These are phyloP conservation scores for Poeciliopsis occidentalis DNA, from an alignment of 2,113 vertebrate genomes.

Conservation along the genomic window DNA sequence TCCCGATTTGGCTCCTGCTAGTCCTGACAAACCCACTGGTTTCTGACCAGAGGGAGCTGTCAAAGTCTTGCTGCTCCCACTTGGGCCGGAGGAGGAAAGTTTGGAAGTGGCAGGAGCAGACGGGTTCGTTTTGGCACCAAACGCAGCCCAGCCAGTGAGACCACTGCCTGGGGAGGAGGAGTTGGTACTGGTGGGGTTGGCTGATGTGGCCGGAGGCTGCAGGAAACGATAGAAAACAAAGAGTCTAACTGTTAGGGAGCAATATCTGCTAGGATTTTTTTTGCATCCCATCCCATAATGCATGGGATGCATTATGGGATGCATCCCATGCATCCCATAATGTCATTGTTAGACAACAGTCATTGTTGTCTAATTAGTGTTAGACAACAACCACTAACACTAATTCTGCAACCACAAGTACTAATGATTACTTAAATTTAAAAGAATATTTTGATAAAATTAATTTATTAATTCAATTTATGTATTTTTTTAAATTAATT, in stretches of 20 bases:
- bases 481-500: no score
- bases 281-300: background rate
- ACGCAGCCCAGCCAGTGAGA: constrained; percentile 96
- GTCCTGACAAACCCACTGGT: constrained; percentile 87
- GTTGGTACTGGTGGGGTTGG: constrained; percentile 82
- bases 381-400: background rate
- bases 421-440: no score
- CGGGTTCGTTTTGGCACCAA: constrained; percentile 91
- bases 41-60: constrained; percentile 85
- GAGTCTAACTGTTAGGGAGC: background rate
- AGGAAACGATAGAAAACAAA: constrained; percentile 30
- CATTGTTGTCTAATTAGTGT: no score
- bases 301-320: no score
- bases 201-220: constrained; percentile 85
- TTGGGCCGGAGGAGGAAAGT: constrained; percentile 82
- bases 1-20: constrained; percentile 85
- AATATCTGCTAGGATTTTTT: background rate
- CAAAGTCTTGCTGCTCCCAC: constrained; percentile 81
- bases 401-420: no score
- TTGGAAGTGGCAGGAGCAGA: constrained; percentile 86
- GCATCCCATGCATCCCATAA: no score
- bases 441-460: no score
- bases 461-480: no score
- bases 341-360: no score
- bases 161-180: constrained; percentile 88